Evolutionary conservation across 2,888 invertebrate genomes (phyloP), one percentile per base, ranked within the genome.

Genomic region (Hemicrepidius hirtus): DNA sequence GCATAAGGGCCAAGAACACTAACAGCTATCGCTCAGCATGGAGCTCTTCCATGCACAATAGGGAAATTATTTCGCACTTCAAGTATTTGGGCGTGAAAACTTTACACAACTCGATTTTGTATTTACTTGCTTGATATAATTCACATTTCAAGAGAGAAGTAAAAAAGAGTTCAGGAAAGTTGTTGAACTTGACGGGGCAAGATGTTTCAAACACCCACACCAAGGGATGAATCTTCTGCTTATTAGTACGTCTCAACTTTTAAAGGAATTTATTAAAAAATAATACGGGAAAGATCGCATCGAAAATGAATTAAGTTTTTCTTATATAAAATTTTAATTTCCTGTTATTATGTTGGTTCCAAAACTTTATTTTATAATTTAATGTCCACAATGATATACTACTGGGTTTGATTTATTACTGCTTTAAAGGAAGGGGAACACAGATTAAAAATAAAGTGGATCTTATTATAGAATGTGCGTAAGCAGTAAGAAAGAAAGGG

Each of bases 281-380:
- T 24, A n/a, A 21, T 50, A 24, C 21, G 21, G 28, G 20, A 50
- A 21, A 50, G 13, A 63, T 53, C 59, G 65, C 59, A 46, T 44
- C 37, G 46, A 41, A 18, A 10, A 16, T 44, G 18, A 44, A 44
- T 32, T 32, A 32, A 32, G 32, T 32, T 32, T 32, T 32, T 32
- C 32, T 32, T 32, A n/a, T n/a, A n/a, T n/a, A 32, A 32, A 32
- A 9, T 32, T 32, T 32, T 32, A 32, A 32, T 32, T 32, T 32
- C 32, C 32, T 32, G 4, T 28, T 6, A 28, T 28, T 4, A 28
- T 28, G 6, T 28, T 28, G 6, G 28, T 28, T 28, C 28, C n/a
- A n/a, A n/a, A n/a, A n/a, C n/a, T n/a, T n/a, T n/a, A n/a, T n/a
- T n/a, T n/a, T n/a, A n/a, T n/a, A n/a, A n/a, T n/a, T n/a, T n/a